Evolutionary conservation across 2,888 invertebrate species (phyloP), one percentile per base, ranked within the genome.

Genomic region (Hyposoter didymator): DNA sequence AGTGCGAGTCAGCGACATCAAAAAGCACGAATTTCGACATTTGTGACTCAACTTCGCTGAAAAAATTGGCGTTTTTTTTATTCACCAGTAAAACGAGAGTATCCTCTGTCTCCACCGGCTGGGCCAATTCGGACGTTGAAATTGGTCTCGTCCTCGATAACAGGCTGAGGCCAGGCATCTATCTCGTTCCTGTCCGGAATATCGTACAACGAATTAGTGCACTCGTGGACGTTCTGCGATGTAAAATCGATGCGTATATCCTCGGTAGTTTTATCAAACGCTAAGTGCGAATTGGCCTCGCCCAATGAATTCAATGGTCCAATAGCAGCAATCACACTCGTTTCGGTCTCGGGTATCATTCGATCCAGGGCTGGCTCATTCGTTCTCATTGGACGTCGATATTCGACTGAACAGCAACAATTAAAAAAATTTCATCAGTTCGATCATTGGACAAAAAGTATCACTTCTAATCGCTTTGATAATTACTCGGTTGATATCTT

Each of bases 261-360:
- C 75, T 95, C 96, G 88, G 95, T 95, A 0, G 97, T 97, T 89
- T 96, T 96, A 90, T 97, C 97, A 91, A 95, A 95, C 86, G 95
- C 95, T 74, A 96, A 96, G 93, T 98, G 98, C 0, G 98, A 97
- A 90, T 98, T 98, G 6, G 98, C 98, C 92, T 98, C 98, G 89
- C 96, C 96, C 76, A 96, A 94, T 0, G 95, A 95, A 94, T 98
- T 98, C 45, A 98, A 94, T 0, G 97, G 97, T 0, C 98, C 98
- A 89, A 98, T 97, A 5, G 98, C 98, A 0, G 98, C 98, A 78
- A 98, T 97, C 4, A 98, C 96, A 39, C 96, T 97, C 35, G 97
- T 96, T 45, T 97, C 96, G 0, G 96, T 94, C 35, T 96, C 95
- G 0, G 96, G 95, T 74, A 97, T 96, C 87, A 96, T 96, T 88